Percentiles rank a stretch among this genome's conserved stretches.
phyloP scores from a whole-genome alignment of 2,888 invertebrate genomes.

The Synanthedon andrenaeformis region DNA sequence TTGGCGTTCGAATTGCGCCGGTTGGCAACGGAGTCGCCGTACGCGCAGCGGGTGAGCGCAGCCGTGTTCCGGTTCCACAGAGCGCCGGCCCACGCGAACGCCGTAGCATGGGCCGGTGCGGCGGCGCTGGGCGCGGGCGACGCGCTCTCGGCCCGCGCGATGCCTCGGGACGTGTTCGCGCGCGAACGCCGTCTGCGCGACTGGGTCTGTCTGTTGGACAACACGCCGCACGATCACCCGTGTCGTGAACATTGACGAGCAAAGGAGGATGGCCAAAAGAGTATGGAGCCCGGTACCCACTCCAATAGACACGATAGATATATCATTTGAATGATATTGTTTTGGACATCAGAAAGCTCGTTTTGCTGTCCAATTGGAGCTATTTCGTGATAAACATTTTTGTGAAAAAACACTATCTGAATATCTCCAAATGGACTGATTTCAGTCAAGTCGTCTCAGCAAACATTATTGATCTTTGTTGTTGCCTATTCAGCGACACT shows the following conservation, averaged over 20 bases:
- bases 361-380: neutral
- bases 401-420: no score
- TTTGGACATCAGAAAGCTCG: neutral
- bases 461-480: no score
- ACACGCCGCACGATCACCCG: constrained; percentile 47
- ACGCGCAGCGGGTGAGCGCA: constrained; percentile 55
- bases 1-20: constrained; percentile 81
- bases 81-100: constrained; percentile 79
- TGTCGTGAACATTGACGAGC: constrained; percentile 13
- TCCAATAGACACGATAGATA: neutral
- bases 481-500: no score
- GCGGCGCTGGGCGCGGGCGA: constrained; percentile 75
- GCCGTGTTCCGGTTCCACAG: constrained; percentile 79
- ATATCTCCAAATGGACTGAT: no score
- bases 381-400: no score
- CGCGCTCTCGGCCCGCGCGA: constrained; percentile 75
- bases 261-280: neutral
- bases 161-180: constrained; percentile 81
- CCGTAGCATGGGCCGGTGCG: constrained; percentile 86
- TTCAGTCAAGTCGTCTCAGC: no score
- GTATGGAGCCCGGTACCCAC: constrained; percentile 3
- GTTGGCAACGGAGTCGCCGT: constrained; percentile 73
- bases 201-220: constrained; percentile 80
- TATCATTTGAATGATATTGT: no score
- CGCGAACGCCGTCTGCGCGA: constrained; percentile 80